A percentile compares a stretch with the other conserved stretches of the same genome.
phyloP scores from a whole-genome alignment of 2,888 invertebrate species.

The Theodoxus fluviatilis region DNA sequence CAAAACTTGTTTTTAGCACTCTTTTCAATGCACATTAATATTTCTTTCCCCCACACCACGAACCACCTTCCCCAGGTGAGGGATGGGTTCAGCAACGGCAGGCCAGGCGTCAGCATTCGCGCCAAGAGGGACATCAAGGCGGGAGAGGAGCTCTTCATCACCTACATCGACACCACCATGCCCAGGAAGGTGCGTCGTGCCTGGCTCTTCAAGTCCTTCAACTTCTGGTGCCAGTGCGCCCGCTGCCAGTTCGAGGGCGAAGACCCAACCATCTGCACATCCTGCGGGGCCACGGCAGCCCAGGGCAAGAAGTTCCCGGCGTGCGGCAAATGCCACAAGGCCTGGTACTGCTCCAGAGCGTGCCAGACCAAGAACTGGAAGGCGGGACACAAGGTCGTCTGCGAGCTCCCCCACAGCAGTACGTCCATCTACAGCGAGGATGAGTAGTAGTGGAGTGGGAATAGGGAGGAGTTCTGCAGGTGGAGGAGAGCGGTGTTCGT shows the following conservation, averaged over 20 bases:
- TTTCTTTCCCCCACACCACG: no score
- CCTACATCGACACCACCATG: constrained; percentile 56
- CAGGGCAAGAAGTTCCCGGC: constrained; percentile 46
- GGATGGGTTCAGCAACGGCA: constrained; percentile 48
- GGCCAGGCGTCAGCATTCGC: constrained; percentile 40
- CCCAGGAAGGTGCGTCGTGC: constrained; percentile 50
- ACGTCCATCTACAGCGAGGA: no score
- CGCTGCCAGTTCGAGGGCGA: constrained; percentile 55
- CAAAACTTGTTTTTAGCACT: no score
- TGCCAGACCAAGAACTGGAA: constrained; percentile 55
- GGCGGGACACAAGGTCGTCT: constrained; percentile 51
- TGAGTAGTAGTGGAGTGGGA: no score
- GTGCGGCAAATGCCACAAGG: constrained; percentile 52
- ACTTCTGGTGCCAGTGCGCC: constrained; percentile 57
- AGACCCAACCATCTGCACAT: constrained; percentile 46
- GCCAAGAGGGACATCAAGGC: constrained; percentile 47
- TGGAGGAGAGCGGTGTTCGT: no score
- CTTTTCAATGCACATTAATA: no score
- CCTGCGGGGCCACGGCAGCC: constrained; percentile 42
- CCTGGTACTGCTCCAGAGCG: constrained; percentile 54
- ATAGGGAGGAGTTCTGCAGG: no score
- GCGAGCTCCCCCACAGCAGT: constrained; percentile 43
- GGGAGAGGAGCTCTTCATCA: constrained; percentile 52
- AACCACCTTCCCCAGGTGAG: no score
- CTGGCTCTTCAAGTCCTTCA: constrained; percentile 57